These are phyloP conservation scores for Nothoprocta perdicaria DNA, from an alignment of 2,113 vertebrate species.

Conservation along the genomic window DNA sequence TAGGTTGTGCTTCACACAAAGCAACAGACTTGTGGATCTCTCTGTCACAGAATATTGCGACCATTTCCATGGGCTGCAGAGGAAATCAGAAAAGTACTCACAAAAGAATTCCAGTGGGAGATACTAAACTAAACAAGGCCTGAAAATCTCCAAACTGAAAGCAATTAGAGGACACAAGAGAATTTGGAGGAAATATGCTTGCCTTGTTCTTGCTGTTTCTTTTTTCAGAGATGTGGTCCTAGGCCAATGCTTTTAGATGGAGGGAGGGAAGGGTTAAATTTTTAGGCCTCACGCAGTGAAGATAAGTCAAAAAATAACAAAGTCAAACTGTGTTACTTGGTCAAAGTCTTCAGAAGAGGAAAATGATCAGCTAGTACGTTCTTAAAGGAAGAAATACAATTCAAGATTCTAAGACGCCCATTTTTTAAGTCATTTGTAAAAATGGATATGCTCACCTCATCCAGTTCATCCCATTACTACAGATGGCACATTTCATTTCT, in stretches of 20 bases:
- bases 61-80: neutral
- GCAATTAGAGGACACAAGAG: neutral
- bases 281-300: neutral
- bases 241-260: neutral
- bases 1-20: neutral
- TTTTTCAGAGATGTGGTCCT: neutral
- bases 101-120: neutral
- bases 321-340: neutral
- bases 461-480: neutral
- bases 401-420: neutral
- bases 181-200: neutral
- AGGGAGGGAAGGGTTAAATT: neutral
- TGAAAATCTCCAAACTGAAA: neutral
- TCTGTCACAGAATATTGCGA: neutral
- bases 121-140: neutral
- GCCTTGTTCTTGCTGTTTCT: neutral
- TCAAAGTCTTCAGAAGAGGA: neutral
- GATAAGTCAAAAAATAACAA: neutral
- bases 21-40: neutral
- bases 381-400: neutral
- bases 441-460: neutral
- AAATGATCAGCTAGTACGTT: neutral
- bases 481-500: neutral
- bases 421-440: neutral
- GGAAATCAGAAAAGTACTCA: neutral